Percentiles rank a stretch among this genome's conserved stretches.
phyloP scores from a whole-genome alignment of 2,888 invertebrate genomes.

The Rhagonycha lutea region DNA sequence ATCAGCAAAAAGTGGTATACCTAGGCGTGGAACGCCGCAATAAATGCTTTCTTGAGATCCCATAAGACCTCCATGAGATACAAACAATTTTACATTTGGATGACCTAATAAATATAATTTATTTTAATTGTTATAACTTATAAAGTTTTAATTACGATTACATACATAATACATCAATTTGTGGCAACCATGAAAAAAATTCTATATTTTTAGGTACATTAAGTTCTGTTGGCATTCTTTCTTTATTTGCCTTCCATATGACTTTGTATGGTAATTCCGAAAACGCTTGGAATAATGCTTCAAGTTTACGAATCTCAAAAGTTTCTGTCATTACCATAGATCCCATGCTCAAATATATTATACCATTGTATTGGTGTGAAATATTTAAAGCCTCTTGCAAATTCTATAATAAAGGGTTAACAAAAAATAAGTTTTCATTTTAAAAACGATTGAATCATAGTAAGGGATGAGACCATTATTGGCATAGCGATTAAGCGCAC shows the following conservation, averaged over 20 bases:
- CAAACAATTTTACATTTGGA: conserved; percentile 52
- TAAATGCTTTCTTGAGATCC: conserved; percentile 53
- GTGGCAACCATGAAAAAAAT: conserved; percentile 61
- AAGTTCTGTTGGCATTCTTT: conserved; percentile 53
- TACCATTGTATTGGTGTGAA: conserved; percentile 40
- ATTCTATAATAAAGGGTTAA: conserved; percentile 33
- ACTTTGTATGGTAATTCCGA: conserved; percentile 58
- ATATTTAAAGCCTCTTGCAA: conserved; percentile 38
- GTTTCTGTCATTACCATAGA: conserved; percentile 63
- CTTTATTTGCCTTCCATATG: conserved; percentile 59
- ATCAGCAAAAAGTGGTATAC: conserved; percentile 46
- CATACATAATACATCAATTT: conserved; percentile 61
- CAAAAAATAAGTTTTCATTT: no score
- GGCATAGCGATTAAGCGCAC: no score
- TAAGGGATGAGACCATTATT: no score
- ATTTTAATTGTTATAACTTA: background rate
- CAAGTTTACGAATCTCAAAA: conserved; percentile 55
- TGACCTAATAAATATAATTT: conserved; percentile 46
- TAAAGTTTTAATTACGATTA: conserved; percentile 12
- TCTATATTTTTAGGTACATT: conserved; percentile 55
- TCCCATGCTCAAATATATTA: conserved; percentile 63
- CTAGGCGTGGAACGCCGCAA: conserved; percentile 48
- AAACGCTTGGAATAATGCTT: conserved; percentile 57
- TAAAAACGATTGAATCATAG: no score
- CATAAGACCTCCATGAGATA: conserved; percentile 57